Evolutionary conservation across 2,113 vertebrate species (phyloP).

Genomic region (Eonycteris spelaea): DNA sequence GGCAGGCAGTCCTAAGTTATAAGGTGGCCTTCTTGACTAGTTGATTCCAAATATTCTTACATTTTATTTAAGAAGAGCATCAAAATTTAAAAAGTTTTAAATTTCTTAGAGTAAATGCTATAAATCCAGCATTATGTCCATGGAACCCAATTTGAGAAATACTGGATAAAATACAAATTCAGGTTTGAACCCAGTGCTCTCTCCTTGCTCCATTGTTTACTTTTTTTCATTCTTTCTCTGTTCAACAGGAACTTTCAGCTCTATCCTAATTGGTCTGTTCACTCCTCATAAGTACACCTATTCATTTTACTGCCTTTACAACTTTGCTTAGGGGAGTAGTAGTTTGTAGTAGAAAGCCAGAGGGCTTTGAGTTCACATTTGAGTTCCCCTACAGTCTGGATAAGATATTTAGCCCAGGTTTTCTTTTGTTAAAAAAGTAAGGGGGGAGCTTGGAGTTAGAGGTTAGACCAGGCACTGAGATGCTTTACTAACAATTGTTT

Average conservation of each 20-base stretch:
- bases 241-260: not conserved
- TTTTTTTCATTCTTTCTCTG: not conserved
- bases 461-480: not conserved
- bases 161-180: not conserved
- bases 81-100: slow-evolving; percentile 30
- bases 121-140: not conserved
- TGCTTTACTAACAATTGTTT: not conserved
- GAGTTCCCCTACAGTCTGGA: not conserved
- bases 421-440: not conserved
- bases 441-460: not conserved
- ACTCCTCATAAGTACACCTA: not conserved
- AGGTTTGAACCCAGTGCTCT: not conserved
- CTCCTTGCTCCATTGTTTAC: not conserved
- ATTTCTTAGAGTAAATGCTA: not conserved
- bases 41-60: not conserved
- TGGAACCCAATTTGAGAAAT: not conserved
- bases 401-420: not conserved
- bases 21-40: not conserved
- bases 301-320: not conserved
- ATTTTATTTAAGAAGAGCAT: not conserved
- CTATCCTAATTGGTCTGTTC: not conserved
- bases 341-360: not conserved
- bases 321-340: not conserved
- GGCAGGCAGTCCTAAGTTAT: not conserved
- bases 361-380: not conserved